These are phyloP conservation scores for Aphrophora alni DNA, from an alignment of 2,888 invertebrate species.

Conservation along the genomic window DNA sequence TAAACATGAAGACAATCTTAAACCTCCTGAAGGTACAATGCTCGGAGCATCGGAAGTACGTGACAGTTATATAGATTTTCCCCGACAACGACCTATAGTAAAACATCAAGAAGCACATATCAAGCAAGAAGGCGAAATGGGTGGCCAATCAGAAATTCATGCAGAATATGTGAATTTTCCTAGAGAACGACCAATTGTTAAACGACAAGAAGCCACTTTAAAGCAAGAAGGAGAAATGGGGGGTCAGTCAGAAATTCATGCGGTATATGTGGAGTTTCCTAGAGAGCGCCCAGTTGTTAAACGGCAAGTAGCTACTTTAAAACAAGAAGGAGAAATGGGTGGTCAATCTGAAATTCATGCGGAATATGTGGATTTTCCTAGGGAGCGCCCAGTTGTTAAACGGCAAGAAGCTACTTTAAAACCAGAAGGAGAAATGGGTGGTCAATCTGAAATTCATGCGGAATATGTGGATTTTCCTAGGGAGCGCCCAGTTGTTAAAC, in stretches of 20 bases:
- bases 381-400: slow-evolving; percentile 31
- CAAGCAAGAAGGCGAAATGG: slow-evolving; percentile 41
- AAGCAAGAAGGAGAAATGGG: slow-evolving; percentile 44
- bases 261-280: slow-evolving; percentile 44
- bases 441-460: slow-evolving; percentile 38
- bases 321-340: slow-evolving; percentile 44
- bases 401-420: slow-evolving; percentile 20
- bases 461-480: slow-evolving; percentile 34
- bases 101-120: slow-evolving; percentile 41
- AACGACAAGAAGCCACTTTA: slow-evolving; percentile 40
- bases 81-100: slow-evolving; percentile 41
- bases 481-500: slow-evolving; percentile 15
- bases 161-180: slow-evolving; percentile 44
- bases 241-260: slow-evolving; percentile 37
- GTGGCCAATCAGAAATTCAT: slow-evolving; percentile 38
- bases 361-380: slow-evolving; percentile 46
- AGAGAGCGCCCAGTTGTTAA: slow-evolving; percentile 41
- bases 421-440: slow-evolving; percentile 40
- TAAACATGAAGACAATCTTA: neutral
- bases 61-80: slow-evolving; percentile 41
- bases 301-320: slow-evolving; percentile 37
- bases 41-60: slow-evolving; percentile 38
- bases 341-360: slow-evolving; percentile 30
- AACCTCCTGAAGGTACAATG: slow-evolving; percentile 43
- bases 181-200: slow-evolving; percentile 23